Conservation (phyloP, 2,888 invertebrate genomes). For the Elmis aenea region DNA sequence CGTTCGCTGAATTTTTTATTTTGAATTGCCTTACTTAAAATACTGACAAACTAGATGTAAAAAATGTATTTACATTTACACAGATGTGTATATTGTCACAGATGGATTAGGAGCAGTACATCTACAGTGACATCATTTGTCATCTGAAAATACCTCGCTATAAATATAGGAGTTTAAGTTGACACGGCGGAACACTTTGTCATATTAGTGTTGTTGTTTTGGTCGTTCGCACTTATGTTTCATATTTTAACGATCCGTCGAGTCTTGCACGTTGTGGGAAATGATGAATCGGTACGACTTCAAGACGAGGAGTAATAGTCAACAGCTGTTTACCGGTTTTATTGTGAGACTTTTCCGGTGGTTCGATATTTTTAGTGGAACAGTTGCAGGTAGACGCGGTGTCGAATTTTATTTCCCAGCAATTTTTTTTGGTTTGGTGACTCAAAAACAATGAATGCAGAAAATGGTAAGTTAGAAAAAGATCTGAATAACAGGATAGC, state of each 20-base stretch:
- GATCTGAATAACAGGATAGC: no score
- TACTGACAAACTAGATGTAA: no score
- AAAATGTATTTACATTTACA: no score
- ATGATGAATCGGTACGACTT: conserved; percentile 35
- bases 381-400: neutral
- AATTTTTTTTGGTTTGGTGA: no score
- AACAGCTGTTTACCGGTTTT: conserved; percentile 33
- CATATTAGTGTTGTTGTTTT: conserved; percentile 33
- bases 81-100: conserved; percentile 30
- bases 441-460: no score
- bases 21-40: no score
- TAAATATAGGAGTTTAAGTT: conserved; percentile 27
- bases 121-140: conserved; percentile 36
- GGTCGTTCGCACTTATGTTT: conserved; percentile 40
- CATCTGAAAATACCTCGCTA: conserved; percentile 35
- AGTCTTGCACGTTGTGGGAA: conserved; percentile 28
- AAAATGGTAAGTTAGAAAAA: no score
- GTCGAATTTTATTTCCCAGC: no score
- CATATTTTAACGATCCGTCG: conserved; percentile 41
- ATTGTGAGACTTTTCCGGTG: conserved; percentile 30
- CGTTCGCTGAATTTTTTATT: no score
- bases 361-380: conserved; percentile 21
- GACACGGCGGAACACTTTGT: conserved; percentile 36
- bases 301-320: conserved; percentile 34
- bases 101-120: conserved; percentile 33